phyloP scores from a whole-genome alignment of 2,888 invertebrate species.

The Melikaiella ostensackeni region DNA sequence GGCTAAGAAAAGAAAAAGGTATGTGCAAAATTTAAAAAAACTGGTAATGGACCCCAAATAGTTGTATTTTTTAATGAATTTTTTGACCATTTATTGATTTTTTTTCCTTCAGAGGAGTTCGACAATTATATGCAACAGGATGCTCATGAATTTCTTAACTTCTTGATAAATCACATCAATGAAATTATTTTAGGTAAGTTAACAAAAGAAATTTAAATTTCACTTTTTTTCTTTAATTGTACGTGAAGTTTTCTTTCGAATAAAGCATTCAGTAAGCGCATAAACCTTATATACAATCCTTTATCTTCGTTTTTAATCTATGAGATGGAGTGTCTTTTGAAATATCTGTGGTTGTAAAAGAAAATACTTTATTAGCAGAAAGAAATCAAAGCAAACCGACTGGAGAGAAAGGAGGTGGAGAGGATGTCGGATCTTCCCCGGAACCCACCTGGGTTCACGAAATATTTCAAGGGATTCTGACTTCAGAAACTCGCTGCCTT shows the following conservation, averaged over 20 bases:
- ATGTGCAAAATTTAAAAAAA: constrained; percentile 39
- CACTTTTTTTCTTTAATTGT: not conserved
- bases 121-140: constrained; percentile 99
- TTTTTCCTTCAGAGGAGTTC: constrained; percentile 90
- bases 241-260: too few relatives aligned
- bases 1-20: constrained; percentile 99
- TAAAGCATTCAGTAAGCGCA: too few relatives aligned
- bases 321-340: not conserved
- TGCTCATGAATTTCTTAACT: constrained; percentile 99
- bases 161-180: constrained; percentile 98
- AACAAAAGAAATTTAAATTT: not conserved
- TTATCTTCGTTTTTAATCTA: not conserved
- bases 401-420: constrained; percentile 77
- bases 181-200: constrained; percentile 95
- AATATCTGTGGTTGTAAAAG: not conserved
- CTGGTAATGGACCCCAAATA: not conserved
- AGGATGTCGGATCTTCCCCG: constrained; percentile 81
- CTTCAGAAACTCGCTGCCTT: constrained; percentile 98
- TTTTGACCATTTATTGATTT: constrained; percentile 24
- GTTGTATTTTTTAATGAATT: not conserved
- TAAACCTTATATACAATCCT: not conserved
- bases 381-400: constrained; percentile 85
- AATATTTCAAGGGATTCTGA: constrained; percentile 99
- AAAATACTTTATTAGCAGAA: constrained; percentile 80
- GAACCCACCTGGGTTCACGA: constrained; percentile 99